Base-by-base conservation (phyloP, 2,888 invertebrate species). In the Drosophila barbarae region DNA sequence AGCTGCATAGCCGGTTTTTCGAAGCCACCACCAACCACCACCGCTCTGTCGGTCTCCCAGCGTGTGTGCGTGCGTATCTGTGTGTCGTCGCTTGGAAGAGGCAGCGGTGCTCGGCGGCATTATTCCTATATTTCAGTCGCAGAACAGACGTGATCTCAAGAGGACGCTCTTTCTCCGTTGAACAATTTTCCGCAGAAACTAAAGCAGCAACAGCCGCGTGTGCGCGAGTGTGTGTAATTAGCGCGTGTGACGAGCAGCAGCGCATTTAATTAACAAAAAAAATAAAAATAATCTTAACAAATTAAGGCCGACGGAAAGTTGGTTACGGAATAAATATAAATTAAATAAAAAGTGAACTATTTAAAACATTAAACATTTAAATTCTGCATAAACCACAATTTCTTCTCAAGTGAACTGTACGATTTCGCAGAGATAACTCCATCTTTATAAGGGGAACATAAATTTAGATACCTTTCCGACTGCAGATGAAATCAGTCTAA, bases 111-210 rank as follows among this genome's bases (percentile, higher is more conserved):
- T 59, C 70, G 69, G 51, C 66, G 74, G 64, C 26, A 64, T 39
- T 46, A 41, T 46, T 28, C 35, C 55, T 21, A 30, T 55, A 65
- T 77, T 87, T 88, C 86, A 89, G 88, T 89, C 88, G 87, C 87
- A 85, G 83, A 88, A 87, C 86, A 89, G 89, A 89, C 89, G 84
- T 90, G 89, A 88, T 89, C 88, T 88, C 86, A 87, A 85, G 85
- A 86, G 85, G 89, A 89, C 89, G 73, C 77, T 74, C 73, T 67
- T 50, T 74, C 73, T 67, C 50, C 39, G 28, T 15, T 8, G 61
- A 59, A 72, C 56, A 53, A 36, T 30, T 54, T 30, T 23, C 46
- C 46, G 52, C n/a, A 46, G 41, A 41, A 35, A 10, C 15, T 36
- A 34, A 38, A 44, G 44, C 47, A 34, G 28, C 28, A 60, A 67